A percentile compares a stretch with the other conserved stretches of the same genome.
These are phyloP conservation scores for Drosophila ficusphila DNA, from an alignment of 1,140 invertebrate species.

Conservation along the genomic window DNA sequence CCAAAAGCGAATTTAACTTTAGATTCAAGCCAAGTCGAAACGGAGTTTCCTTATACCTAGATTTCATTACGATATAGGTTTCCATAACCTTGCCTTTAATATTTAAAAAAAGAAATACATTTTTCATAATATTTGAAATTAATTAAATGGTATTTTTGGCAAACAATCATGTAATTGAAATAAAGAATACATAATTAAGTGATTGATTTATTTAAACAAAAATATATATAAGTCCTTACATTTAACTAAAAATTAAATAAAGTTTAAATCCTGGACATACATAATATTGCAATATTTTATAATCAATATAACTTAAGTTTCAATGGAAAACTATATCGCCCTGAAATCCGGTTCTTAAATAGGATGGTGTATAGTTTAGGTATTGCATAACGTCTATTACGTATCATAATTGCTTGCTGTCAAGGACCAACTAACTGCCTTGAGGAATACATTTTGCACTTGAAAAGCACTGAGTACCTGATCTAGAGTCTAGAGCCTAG, in stretches of 20 bases:
- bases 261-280: too few species aligned
- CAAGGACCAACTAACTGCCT: slow-evolving; percentile 17
- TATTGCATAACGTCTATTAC: slow-evolving; percentile 56
- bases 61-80: not conserved
- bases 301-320: not conserved
- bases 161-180: too few species aligned
- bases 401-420: slow-evolving; percentile 44
- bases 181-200: too few species aligned
- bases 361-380: slow-evolving; percentile 31
- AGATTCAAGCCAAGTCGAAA: slow-evolving; percentile 19
- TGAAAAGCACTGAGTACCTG: slow-evolving; percentile 38
- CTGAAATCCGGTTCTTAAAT: slow-evolving; percentile 11
- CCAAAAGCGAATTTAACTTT: slow-evolving; percentile 26
- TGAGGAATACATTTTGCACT: slow-evolving; percentile 58
- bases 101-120: too few species aligned
- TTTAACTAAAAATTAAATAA: too few species aligned
- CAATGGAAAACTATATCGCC: not conserved
- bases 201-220: not conserved
- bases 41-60: not conserved
- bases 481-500: not conserved
- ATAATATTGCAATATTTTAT: not conserved
- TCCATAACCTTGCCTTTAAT: not conserved
- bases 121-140: too few species aligned
- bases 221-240: too few species aligned
- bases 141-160: too few species aligned